phyloP scores from a whole-genome alignment of 2,797 vertebrate genomes.

The Rhinatrema bivittatum region DNA sequence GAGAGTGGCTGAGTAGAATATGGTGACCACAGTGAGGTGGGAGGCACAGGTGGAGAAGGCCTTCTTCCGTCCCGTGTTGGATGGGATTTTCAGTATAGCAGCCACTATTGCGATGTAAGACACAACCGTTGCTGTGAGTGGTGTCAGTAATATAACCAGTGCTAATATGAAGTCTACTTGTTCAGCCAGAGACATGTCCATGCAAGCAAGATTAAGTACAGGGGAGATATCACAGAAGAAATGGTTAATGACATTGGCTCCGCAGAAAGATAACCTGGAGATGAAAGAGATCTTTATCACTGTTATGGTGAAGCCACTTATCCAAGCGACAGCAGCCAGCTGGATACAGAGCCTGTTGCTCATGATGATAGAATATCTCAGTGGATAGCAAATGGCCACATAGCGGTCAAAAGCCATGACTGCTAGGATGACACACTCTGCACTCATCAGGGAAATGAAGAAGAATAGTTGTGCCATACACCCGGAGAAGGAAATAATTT shows the following conservation, averaged over 20 bases:
- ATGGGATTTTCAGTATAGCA: slow-evolving; percentile 28
- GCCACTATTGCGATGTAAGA: slow-evolving; percentile 34
- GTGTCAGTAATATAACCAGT: slow-evolving; percentile 32
- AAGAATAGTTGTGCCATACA: slow-evolving; percentile 41
- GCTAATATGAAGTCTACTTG: slow-evolving; percentile 38
- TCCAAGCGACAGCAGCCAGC: slow-evolving; percentile 28
- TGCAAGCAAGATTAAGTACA: slow-evolving; percentile 38
- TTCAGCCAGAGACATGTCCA: slow-evolving; percentile 34
- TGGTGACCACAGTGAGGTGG: slow-evolving; percentile 36
- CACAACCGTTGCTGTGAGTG: slow-evolving; percentile 27
- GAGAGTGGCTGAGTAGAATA: slow-evolving; percentile 36
- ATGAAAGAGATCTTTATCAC: slow-evolving; percentile 37
- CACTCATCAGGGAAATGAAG: slow-evolving; percentile 34
- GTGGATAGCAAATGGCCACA: slow-evolving; percentile 42
- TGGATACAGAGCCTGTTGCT: slow-evolving; percentile 25
- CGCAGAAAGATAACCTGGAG: slow-evolving; percentile 35
- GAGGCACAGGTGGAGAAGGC: slow-evolving; percentile 43
- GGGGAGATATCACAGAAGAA: slow-evolving; percentile 47
- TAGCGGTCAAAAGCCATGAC: slow-evolving; percentile 46
- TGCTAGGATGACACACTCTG: slow-evolving; percentile 37
- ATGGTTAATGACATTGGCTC: slow-evolving; percentile 41
- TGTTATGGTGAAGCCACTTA: slow-evolving; percentile 33
- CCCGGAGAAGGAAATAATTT: slow-evolving; percentile 9
- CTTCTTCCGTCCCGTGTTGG: slow-evolving; percentile 22
- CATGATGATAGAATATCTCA: slow-evolving; percentile 33